Base-by-base conservation (phyloP, 2,797 vertebrate genomes). In the Alectoris magna region DNA sequence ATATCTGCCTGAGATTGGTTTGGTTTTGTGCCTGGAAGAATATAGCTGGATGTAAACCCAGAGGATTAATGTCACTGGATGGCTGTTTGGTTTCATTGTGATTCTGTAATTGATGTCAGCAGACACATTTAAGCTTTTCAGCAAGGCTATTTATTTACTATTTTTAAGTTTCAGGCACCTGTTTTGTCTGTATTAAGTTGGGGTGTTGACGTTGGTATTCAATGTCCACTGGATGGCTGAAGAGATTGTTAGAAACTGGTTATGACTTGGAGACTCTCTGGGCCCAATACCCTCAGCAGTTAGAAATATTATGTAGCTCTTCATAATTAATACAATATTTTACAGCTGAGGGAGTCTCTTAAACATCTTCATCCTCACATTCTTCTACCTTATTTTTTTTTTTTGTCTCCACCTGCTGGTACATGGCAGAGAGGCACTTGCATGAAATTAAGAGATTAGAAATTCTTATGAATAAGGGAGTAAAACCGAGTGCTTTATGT, bases 381-480 rank as follows among this genome's bases (percentile, higher is more conserved):
- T 69, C 31, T 22, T 49, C 15, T 48, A 3, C 14, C 38, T 69
- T 58, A 21, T 82, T 84, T 6, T 14, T 43, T 89, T 94, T 93
- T 49, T 94, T 72, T 96, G 93, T 95, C 93, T 95, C 93, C 93
- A 78, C 67, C 94, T 96, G 81, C 93, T 95, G 93, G 94, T 90
- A 72, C 69, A 16, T 27, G 53, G 2, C 49, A 74, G 53, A 76
- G 75, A 63, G 79, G 55, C 63, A 56, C 4, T 26, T 49, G 27
- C 3, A 0, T 66, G 55, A 51, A 64, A 71, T 24, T 16, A 56
- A 21, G 26, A 69, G 15, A 44, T 66, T 80, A 46, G 75, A 83
- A 69, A 53, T 62, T 55, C 26, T 73, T 79, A 27, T 2, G 11
- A 15, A 15, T 83, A 31, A 60, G 84, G 12, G 16, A 46, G 51